Evolutionary conservation across 2,888 invertebrate species (phyloP).

Genomic region (Epirrita christyi): DNA sequence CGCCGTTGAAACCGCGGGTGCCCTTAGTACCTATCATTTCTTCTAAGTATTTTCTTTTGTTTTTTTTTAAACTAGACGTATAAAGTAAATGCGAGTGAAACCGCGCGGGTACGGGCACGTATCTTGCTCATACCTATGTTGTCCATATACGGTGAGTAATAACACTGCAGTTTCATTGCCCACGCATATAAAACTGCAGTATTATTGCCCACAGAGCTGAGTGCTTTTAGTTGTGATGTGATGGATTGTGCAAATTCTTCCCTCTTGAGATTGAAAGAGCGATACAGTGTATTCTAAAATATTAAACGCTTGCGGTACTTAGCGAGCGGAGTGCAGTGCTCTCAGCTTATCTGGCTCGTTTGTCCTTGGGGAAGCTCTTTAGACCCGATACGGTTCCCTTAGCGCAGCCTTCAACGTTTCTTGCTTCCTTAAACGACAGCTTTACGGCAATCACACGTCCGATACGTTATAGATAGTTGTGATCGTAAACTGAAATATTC

Average conservation of each 20-base stretch:
- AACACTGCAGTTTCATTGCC: too few relatives aligned
- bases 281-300: constrained; percentile 36
- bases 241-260: constrained; percentile 30
- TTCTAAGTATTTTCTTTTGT: too few relatives aligned
- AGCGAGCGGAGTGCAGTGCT: constrained; percentile 47
- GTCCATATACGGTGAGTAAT: too few relatives aligned
- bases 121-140: too few relatives aligned
- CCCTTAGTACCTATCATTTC: too few relatives aligned
- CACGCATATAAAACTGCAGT: too few relatives aligned
- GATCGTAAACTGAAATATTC: constrained; percentile 42
- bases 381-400: constrained; percentile 56
- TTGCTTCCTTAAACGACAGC: constrained; percentile 44
- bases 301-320: constrained; percentile 36
- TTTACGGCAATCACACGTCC: constrained; percentile 48
- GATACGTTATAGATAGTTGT: constrained; percentile 37
- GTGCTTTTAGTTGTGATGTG: constrained; percentile 8
- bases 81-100: too few relatives aligned
- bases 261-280: constrained; percentile 26
- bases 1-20: too few relatives aligned
- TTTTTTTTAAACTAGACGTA: too few relatives aligned
- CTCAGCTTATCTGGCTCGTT: constrained; percentile 73
- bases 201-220: too few relatives aligned
- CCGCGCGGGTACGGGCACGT: too few relatives aligned
- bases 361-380: constrained; percentile 73
- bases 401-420: constrained; percentile 45